Evolutionary conservation across 2,113 vertebrate genomes (phyloP).

Genomic region (Bettongia penicillata): DNA sequence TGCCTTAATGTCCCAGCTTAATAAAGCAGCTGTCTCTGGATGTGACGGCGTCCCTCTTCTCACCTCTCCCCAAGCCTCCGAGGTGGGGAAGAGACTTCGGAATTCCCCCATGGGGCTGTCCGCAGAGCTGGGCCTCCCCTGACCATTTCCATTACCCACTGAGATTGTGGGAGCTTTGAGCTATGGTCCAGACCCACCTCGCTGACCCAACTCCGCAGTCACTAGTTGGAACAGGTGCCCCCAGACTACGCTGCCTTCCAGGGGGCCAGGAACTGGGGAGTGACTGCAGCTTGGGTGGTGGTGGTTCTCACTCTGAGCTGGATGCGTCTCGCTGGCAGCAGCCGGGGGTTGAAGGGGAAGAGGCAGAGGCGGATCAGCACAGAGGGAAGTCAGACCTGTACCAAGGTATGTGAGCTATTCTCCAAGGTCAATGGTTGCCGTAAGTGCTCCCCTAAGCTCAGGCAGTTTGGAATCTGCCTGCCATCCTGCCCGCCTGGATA

Average conservation of each 20-base stretch:
- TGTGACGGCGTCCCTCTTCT: constrained; percentile 49
- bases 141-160: constrained; percentile 76
- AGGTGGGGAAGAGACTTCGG: constrained; percentile 77
- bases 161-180: constrained; percentile 82
- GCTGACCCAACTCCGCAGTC: constrained; percentile 81
- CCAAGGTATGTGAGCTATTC: too few relatives aligned
- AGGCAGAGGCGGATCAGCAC: constrained; percentile 89
- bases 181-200: constrained; percentile 79
- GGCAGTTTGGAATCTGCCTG: too few relatives aligned
- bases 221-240: constrained; percentile 78
- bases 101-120: constrained; percentile 88
- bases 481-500: too few relatives aligned
- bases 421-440: too few relatives aligned
- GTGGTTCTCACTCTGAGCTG: constrained; percentile 95
- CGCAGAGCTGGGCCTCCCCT: constrained; percentile 80
- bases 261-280: constrained; percentile 88
- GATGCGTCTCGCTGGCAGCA: constrained; percentile 89
- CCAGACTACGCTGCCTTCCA: constrained; percentile 71
- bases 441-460: too few relatives aligned
- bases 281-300: constrained; percentile 96
- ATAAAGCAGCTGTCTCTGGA: constrained; percentile 8
- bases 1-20: background rate
- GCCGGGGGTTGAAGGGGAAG: constrained; percentile 91
- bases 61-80: constrained; percentile 65
- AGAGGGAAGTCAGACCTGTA: too few relatives aligned